Percentiles rank a stretch among this genome's conserved stretches.
phyloP scores from a whole-genome alignment of 2,888 invertebrate species.

The Nephrotoma appendiculata region DNA sequence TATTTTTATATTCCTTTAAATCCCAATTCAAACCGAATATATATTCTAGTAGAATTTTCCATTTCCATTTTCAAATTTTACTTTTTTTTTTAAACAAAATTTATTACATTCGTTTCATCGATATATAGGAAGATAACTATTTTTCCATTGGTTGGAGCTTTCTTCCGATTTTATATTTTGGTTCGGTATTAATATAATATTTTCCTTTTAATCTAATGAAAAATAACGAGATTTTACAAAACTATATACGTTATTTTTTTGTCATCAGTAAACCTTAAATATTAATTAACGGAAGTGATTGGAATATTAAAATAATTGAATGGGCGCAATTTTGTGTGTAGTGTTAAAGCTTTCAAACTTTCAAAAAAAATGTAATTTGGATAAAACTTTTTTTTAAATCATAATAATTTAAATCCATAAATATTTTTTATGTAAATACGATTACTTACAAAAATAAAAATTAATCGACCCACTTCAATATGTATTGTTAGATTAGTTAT shows the following conservation, averaged over 20 bases:
- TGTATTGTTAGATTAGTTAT: neutral
- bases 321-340: neutral
- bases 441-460: neutral
- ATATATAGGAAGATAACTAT: neutral
- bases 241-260: neutral
- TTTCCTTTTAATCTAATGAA: neutral
- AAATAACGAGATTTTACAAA: neutral
- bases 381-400: neutral
- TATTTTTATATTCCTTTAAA: neutral
- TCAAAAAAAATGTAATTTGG: neutral
- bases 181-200: neutral
- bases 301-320: neutral
- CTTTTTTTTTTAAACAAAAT: neutral
- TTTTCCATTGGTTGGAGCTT: neutral
- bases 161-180: neutral
- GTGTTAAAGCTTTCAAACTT: neutral
- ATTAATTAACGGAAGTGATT: neutral
- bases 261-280: neutral
- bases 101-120: neutral
- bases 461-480: neutral
- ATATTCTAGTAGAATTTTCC: neutral
- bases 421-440: neutral
- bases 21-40: neutral
- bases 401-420: neutral
- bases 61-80: neutral